phyloP scores from a whole-genome alignment of 2,888 invertebrate species.

The Petrophora chlorosata region DNA sequence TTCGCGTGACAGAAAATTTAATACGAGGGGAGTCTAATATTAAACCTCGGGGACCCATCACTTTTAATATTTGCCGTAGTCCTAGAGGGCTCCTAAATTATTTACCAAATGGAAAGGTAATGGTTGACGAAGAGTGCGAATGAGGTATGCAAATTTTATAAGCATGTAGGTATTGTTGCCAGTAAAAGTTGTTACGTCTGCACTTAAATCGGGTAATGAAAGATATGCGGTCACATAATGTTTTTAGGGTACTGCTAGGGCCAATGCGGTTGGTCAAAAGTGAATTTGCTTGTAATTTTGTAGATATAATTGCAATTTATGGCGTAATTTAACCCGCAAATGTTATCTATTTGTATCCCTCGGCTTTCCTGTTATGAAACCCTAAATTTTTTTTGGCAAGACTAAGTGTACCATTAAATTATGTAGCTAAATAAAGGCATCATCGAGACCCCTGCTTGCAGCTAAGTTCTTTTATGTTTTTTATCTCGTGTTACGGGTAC shows the following conservation, averaged over 20 bases:
- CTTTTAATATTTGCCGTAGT: conserved; percentile 82
- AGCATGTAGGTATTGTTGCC: conserved; percentile 72
- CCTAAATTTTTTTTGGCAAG: too few relatives aligned
- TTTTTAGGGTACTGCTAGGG: conserved; percentile 19
- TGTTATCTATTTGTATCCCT: too few relatives aligned
- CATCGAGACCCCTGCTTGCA: too few relatives aligned
- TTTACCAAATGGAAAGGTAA: conserved; percentile 84
- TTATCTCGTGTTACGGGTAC: too few relatives aligned
- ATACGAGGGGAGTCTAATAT: conserved; percentile 83
- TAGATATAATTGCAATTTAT: conserved; percentile 60
- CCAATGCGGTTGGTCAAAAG: conserved; percentile 48
- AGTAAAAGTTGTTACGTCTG: conserved; percentile 65
- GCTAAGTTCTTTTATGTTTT: too few relatives aligned
- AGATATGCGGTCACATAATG: conserved; percentile 54
- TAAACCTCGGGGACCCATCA: conserved; percentile 83
- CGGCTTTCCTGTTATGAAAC: too few relatives aligned
- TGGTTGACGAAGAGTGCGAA: conserved; percentile 79
- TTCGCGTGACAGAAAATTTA: conserved; percentile 83
- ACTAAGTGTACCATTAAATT: too few relatives aligned
- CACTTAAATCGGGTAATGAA: conserved; percentile 65
- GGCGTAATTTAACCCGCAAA: too few relatives aligned
- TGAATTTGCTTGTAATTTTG: conserved; percentile 57
- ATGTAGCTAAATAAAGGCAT: too few relatives aligned
- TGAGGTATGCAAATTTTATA: conserved; percentile 82
- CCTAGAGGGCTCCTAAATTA: conserved; percentile 82